Conservation (phyloP, 1,140 invertebrate genomes). For the Triops longicaudatus region DNA sequence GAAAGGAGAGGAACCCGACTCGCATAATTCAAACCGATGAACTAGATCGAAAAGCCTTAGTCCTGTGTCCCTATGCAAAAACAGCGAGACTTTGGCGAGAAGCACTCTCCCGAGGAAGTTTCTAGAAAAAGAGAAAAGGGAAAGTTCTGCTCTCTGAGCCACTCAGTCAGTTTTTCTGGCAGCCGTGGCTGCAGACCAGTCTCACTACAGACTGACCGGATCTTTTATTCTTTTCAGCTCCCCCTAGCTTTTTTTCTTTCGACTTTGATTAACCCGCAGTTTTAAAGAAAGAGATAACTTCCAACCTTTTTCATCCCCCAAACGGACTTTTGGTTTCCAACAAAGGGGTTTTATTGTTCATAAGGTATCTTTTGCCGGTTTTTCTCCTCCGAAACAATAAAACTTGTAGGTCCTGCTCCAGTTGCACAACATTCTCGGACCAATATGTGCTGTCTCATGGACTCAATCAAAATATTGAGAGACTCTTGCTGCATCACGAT, state of each 20-base stretch:
- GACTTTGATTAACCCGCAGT: no score
- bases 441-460: constrained; percentile 14
- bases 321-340: no score
- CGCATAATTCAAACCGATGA: not conserved
- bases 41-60: not conserved
- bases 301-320: no score
- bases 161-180: not conserved
- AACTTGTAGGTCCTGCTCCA: no score
- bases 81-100: no score
- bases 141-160: not conserved
- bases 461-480: constrained; percentile 9
- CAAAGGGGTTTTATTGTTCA: no score
- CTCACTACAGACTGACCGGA: not conserved
- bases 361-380: no score
- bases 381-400: no score
- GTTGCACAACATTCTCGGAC: not conserved
- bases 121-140: constrained; percentile 4
- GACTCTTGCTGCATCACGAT: constrained; percentile 7
- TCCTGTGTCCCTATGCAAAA: no score
- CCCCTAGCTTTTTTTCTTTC: not conserved
- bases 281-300: no score
- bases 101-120: not conserved
- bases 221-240: not conserved
- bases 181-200: not conserved
- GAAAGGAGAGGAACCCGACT: not conserved